Conservation (phyloP, 2,797 vertebrate genomes). For the Antrozous pallidus region DNA sequence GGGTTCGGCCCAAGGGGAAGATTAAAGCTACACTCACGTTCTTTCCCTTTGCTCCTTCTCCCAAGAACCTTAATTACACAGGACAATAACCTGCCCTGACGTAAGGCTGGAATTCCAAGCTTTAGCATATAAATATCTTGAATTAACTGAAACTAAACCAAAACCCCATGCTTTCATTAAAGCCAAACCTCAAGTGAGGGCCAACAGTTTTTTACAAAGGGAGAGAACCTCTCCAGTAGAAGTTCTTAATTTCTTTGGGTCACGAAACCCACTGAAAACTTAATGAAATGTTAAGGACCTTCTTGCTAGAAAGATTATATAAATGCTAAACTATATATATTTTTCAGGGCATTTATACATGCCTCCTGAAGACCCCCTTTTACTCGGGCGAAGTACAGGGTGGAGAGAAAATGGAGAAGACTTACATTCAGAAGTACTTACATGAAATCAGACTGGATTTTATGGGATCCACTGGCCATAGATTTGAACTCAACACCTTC, state of each 20-base stretch:
- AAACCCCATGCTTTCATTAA: background rate
- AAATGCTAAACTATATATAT: background rate
- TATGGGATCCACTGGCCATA: slow-evolving; percentile 98
- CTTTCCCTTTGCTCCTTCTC: background rate
- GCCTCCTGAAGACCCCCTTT: background rate
- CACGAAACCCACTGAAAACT: background rate
- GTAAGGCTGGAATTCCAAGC: background rate
- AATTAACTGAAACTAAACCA: background rate
- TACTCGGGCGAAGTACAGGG: background rate
- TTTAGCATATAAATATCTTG: background rate
- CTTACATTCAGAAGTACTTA: slow-evolving; percentile 78
- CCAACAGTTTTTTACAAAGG: background rate
- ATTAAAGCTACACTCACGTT: background rate
- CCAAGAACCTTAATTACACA: background rate
- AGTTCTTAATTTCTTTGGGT: background rate
- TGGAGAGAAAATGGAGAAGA: background rate
- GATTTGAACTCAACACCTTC: slow-evolving; percentile 99
- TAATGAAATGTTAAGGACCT: background rate
- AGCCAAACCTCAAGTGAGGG: background rate
- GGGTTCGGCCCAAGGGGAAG: background rate
- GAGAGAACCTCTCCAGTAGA: background rate
- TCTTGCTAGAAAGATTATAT: background rate
- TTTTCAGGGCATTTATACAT: background rate
- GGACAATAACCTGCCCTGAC: background rate
- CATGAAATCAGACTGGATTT: slow-evolving; percentile 98